Evolutionary conservation across 2,113 vertebrate genomes (phyloP).

Genomic region (Alouatta palliata): DNA sequence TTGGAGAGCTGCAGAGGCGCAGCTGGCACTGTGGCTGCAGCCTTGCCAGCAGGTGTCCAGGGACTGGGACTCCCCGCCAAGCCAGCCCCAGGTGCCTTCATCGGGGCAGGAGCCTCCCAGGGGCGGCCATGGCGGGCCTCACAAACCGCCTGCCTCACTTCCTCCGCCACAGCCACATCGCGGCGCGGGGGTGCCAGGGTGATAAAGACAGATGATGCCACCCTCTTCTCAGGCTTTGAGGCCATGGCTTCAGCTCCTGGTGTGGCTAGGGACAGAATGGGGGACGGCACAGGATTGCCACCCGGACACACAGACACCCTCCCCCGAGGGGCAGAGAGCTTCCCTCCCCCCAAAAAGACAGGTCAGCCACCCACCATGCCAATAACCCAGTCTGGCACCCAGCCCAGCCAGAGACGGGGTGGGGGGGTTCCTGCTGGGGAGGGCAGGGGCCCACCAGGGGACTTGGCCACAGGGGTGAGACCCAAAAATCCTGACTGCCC

Average conservation of each 20-base stretch:
- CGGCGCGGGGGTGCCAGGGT: slow-evolving; percentile 88
- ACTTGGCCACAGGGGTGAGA: background rate
- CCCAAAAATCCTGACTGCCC: background rate
- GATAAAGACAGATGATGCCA: slow-evolving; percentile 94
- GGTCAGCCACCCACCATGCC: background rate
- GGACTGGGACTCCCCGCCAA: rapidly evolving
- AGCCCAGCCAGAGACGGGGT: background rate
- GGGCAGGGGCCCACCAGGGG: background rate
- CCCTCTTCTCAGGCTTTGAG: slow-evolving; percentile 85
- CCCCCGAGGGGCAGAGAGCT: background rate
- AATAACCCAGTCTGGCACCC: background rate
- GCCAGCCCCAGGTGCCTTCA: background rate
- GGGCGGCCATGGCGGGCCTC: rapidly evolving
- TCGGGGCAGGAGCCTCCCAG: rapidly evolving
- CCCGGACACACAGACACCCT: background rate
- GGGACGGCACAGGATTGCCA: rapidly evolving
- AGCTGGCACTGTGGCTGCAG: background rate
- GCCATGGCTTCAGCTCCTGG: slow-evolving; percentile 47
- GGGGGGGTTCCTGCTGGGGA: background rate
- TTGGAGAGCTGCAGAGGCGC: slow-evolving; percentile 7
- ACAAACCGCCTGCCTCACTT: rapidly evolving
- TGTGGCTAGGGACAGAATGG: rapidly evolving
- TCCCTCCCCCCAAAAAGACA: background rate
- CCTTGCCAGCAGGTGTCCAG: background rate
- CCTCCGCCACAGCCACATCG: background rate